phyloP scores from a whole-genome alignment of 2,888 invertebrate genomes.

The Atrina japonica region DNA sequence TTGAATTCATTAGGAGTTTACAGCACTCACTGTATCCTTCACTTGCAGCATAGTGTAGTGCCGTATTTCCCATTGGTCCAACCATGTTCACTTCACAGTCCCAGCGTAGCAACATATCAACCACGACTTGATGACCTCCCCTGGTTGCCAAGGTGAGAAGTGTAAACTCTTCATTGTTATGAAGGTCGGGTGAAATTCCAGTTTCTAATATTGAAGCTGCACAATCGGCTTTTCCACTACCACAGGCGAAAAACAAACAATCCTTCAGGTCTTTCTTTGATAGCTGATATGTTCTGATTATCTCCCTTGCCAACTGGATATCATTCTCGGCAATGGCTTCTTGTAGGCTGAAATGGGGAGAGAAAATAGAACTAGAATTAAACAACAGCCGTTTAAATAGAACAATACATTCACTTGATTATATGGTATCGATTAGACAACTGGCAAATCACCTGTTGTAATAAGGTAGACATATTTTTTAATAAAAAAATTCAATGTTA shows the following conservation, averaged over 20 bases:
- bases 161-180: slow-evolving; percentile 55
- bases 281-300: slow-evolving; percentile 32
- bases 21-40: slow-evolving; percentile 68
- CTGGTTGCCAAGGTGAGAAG: slow-evolving; percentile 66
- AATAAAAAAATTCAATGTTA: too few species aligned
- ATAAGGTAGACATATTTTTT: too few species aligned
- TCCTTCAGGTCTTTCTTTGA: slow-evolving; percentile 51
- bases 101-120: slow-evolving; percentile 69
- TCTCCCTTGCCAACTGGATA: slow-evolving; percentile 39
- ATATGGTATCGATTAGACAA: too few species aligned
- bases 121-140: slow-evolving; percentile 61
- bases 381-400: too few species aligned
- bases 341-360: slow-evolving; percentile 44
- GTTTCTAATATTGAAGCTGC: slow-evolving; percentile 62
- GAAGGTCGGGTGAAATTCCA: slow-evolving; percentile 61
- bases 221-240: slow-evolving; percentile 58
- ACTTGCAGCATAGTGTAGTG: slow-evolving; percentile 72
- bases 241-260: slow-evolving; percentile 57
- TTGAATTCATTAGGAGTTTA: slow-evolving; percentile 64
- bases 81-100: slow-evolving; percentile 62
- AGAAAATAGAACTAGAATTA: too few species aligned
- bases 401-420: too few species aligned
- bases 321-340: slow-evolving; percentile 46
- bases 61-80: slow-evolving; percentile 65
- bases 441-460: too few species aligned